Evolutionary conservation across 2,797 vertebrate genomes (phyloP), one percentile per base, ranked within the genome.

Genomic region (Chromis chromis): DNA sequence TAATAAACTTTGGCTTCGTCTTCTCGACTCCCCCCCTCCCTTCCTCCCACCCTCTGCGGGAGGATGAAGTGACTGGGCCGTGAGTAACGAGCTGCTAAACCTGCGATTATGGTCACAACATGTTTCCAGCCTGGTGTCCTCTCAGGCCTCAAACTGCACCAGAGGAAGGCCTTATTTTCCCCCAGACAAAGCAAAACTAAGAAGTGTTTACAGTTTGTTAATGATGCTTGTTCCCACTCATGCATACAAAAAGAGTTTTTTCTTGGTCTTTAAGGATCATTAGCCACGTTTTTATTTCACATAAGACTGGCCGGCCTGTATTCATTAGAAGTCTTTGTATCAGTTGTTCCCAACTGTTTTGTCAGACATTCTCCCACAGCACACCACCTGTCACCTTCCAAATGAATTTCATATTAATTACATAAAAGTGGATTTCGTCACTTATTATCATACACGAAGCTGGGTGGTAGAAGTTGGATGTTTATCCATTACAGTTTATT

Each of bases 1-100:
- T 84, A 71, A 84, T 73, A 79, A 75, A 82, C 78, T 54, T 36
- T 67, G 76, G 85, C 74, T 84, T 75, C 70, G 59, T 74, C 64
- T 57, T 79, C 36, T 66, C 9, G 0, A 24, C 61, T 19, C 46
- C 14, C 28, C 28, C 28, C 11, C 14, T 8, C 33, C 16, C 36
- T 2, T 49, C 46, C 46, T 17, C 39, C 59, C 40, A 40, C 27
- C 49, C 53, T 57, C 65, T 21, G 6, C 22, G 3, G 67, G 54
- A 46, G 31, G 40, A 17, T 12, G 52, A 76, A 79, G 73, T 33
- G 60, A 83, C 53, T 65, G 57, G 39, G n/a, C 63, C 19, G 24
- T 78, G 65, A 84, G 60, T 64, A 81, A 88, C 74, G 12, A 70
- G 69, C 59, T 53, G 54, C 70, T 73, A 68, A 84, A 81, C 63